Base-by-base conservation (phyloP, 2,113 vertebrate genomes). In the Cygnus atratus region DNA sequence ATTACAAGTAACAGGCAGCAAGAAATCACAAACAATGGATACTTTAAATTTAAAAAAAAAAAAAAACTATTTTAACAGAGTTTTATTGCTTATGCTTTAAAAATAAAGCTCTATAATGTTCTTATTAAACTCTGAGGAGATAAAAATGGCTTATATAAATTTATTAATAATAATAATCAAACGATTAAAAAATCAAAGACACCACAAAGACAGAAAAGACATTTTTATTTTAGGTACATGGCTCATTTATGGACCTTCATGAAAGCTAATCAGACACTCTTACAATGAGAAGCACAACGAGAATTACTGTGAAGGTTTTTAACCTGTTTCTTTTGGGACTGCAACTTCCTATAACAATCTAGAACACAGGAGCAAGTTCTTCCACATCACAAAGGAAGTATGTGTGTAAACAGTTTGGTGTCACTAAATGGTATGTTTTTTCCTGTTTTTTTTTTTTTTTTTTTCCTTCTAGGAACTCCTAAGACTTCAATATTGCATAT, bases 31-130 rank as follows among this genome's bases (percentile, higher is more conserved):
- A 86, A 96, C 78, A 95, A 92, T 75, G 37, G 29, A 59, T 50
- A 46, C 35, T 70, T 75, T 68, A 87, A 80, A 93, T 93, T 77
- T 74, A 84, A 95, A 92, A 96, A 55, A 96, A 61, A 70, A 76
- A 10, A 39, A 39, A 95, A 92, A 76, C 41, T 90, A 78, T 88
- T 91, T 92, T 86, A 92, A 90, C 50, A 92, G 26, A 68, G 20
- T 50, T 84, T 83, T 61, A 72, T 88, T 89, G 9, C 72, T 78
- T 50, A 41, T 58, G 26, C 26, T 86, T 44, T 46, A 80, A 91
- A 87, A 80, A 21, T 2, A 86, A 87, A 88, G 43, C 2, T 54
- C 26, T 78, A 62, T 61, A 81, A 66, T 65, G 8, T 61, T 82
- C n/a, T 71, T 72, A 57, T 84, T 87, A 81, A 93, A 90, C 12